Conservation (phyloP, 2,113 vertebrate genomes). For the Naja naja region DNA sequence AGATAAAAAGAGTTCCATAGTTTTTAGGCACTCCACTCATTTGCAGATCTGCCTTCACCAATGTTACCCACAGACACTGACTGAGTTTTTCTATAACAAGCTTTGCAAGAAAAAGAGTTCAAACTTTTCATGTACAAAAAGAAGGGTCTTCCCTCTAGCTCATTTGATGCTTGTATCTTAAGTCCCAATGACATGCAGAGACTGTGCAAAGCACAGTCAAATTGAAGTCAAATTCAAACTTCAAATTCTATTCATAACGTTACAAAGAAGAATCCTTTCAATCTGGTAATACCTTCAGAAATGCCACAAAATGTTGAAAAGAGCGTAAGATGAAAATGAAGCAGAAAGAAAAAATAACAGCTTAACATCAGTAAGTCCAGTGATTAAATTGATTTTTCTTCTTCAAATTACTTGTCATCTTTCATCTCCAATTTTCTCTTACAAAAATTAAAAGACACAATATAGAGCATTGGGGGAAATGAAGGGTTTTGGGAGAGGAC, state of each 20-base stretch:
- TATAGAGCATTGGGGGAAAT: fast-evolving
- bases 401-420: background rate
- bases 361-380: background rate
- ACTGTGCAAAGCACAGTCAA: background rate
- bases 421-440: background rate
- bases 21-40: background rate
- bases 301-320: background rate
- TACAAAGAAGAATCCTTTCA: background rate
- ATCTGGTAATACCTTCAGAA: background rate
- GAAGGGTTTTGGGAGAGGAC: background rate
- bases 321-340: background rate
- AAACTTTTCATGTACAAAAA: background rate
- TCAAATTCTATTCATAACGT: background rate
- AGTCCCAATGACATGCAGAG: background rate
- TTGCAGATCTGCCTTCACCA: background rate
- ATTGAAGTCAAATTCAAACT: background rate
- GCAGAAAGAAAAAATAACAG: background rate
- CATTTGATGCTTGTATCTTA: background rate
- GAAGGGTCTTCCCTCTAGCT: background rate
- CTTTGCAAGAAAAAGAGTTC: background rate
- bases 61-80: background rate
- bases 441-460: background rate
- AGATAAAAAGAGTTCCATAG: background rate
- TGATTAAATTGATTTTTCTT: background rate
- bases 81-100: background rate